Conservation (phyloP, 2,113 vertebrate genomes). For the Telmatochromis sp. region DNA sequence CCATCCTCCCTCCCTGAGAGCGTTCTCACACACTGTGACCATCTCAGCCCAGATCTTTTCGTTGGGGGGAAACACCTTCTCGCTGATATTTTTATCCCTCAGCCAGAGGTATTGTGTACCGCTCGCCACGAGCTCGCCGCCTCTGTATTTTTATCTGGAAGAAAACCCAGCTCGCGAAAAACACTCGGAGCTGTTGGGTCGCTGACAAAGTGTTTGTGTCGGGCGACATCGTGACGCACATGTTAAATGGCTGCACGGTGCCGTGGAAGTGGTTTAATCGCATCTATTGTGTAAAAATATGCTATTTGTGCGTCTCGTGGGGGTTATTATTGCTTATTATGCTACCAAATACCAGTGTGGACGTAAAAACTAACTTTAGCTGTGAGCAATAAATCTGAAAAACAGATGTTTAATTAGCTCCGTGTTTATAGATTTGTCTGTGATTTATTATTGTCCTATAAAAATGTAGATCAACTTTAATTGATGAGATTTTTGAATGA, state of each 20-base stretch:
- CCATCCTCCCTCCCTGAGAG: not conserved
- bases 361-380: not conserved
- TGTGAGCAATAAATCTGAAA: not conserved
- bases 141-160: constrained; percentile 26
- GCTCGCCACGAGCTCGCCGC: not conserved
- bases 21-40: constrained; percentile 23
- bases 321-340: not conserved
- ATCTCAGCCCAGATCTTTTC: constrained; percentile 41
- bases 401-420: not conserved
- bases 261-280: not conserved
- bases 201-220: not conserved
- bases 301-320: accelerated
- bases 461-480: not conserved
- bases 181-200: not conserved
- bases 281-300: not conserved
- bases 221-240: not conserved
- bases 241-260: not conserved
- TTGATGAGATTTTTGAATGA: not conserved
- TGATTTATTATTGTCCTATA: not conserved
- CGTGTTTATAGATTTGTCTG: not conserved
- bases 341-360: accelerated
- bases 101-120: constrained; percentile 48
- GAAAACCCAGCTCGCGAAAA: not conserved
- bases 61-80: constrained; percentile 52
- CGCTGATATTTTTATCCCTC: constrained; percentile 53